Base-by-base conservation (phyloP, 1,140 invertebrate genomes). In the Euura lappo region DNA sequence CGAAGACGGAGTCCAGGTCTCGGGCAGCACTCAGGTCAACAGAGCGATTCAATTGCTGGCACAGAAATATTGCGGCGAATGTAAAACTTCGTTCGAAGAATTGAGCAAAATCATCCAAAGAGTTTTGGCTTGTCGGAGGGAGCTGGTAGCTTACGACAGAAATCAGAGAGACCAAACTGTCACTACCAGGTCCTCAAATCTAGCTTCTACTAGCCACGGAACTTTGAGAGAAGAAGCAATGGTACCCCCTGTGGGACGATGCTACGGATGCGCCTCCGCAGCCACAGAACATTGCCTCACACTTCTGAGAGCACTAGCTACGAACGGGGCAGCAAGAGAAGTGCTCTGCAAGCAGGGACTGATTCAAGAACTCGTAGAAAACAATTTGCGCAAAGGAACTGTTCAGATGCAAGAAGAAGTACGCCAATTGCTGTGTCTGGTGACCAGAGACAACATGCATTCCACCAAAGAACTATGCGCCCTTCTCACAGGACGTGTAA, bases 221-320 rank as follows among this genome's bases (percentile, higher is more conserved):
- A 45, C 66, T 6, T 60, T 13, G 0, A 80, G 79, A n/a, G 70
- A 77, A 1, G 79, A 79, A 1, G n/a, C 69, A 4, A 68, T 74
- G 7, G 65, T 72, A 1, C 79, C 79, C 42, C 77, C 79, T 0
- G 71, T 80, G 0, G 91, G 92, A 71, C 88, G 91, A 6, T 97
- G 96, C 84, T 97, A 96, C 80, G 95, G 95, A 0, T 97, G 96
- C 82, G 94, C 94, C 2, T 90, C 94, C 44, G 92, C 95, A 10
- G 95, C 96, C 6, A 95, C 97, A 0, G 96, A 98, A 85, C 96
- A 98, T 86, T 98, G 97, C 87, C 90, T 99, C 3, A 98, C 97
- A 4, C 83, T 99, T 28, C 88, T 99, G 46, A 90, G 97, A 65
- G 97, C 97, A n/a, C 88, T 99, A 70, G 96, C 97, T 6, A 95